Evolutionary conservation across 2,888 invertebrate genomes (phyloP), one percentile per base, ranked within the genome.

Genomic region (Machimus rusticus): DNA sequence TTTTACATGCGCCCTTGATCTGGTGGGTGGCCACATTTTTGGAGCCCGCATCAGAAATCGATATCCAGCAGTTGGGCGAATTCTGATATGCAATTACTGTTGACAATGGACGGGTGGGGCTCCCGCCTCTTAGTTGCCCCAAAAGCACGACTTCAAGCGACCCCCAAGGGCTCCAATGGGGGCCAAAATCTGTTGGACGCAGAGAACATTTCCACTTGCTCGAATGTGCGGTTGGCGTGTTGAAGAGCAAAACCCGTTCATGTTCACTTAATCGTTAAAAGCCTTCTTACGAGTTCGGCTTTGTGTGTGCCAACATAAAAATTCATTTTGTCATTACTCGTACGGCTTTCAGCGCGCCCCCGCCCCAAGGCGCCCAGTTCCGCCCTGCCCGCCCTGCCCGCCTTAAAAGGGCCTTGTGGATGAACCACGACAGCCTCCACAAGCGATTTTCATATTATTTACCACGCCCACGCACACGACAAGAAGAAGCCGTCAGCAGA

Each of bases 231-330:
- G 28, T 28, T 23, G 23, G n/a, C 51, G 46, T 28, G 28, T 8
- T 57, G 82, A 55, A 1, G 39, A 82, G 19, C 82, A 82, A 51
- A 51, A 82, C 66, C 82, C 82, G 82, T 82, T 66, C 82, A 37
- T 82, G 82, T 82, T 82, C 57, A 37, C 82, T 37, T 82, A 82
- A 82, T 82, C 55, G 55, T 82, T 82, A 82, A 82, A 23, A 82
- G 57, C 82, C 37, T 28, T 46, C 37, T 31, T 51, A 81, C 43
- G 43, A 46, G 43, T 16, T 16, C 16, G 16, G n/a, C 16, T 34
- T 81, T 37, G 16, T 39, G n/a, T 77, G 34, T 74, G 76, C 37
- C 16, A 43, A 46, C 78, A 82, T 57, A 66, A 82, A 82, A 82
- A 82, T 37, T 57, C 82, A 57, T 66, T 79, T 31, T 51, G 28